Percentiles rank a stretch among this genome's conserved stretches.
phyloP scores from a whole-genome alignment of 2,888 invertebrate genomes.

The Schizaphis graminum region DNA sequence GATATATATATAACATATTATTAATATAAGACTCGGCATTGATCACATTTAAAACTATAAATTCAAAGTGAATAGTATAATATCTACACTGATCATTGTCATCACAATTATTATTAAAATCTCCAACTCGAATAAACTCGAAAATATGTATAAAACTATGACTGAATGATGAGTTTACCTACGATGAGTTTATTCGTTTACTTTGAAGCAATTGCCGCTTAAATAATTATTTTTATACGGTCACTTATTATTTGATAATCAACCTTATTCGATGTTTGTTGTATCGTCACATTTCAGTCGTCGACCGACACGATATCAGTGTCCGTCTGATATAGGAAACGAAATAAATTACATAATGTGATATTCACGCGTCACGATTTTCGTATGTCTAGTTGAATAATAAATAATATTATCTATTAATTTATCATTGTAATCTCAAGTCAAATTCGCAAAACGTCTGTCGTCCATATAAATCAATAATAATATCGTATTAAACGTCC shows the following conservation, averaged over 20 bases:
- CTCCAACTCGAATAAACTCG: neutral
- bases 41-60: neutral
- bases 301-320: neutral
- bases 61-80: neutral
- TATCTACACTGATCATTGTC: neutral
- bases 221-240: neutral
- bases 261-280: neutral
- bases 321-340: neutral
- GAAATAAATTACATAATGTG: neutral
- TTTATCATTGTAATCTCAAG: neutral
- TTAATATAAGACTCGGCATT: neutral
- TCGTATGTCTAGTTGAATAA: neutral
- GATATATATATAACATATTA: neutral
- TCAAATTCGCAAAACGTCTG: neutral
- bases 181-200: neutral
- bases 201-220: neutral
- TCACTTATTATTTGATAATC: neutral
- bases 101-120: neutral
- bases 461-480: neutral
- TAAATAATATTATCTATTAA: neutral
- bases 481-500: neutral
- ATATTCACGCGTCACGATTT: neutral
- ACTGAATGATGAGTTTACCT: neutral
- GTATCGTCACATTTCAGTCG: neutral
- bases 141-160: neutral